Evolutionary conservation across 2,888 invertebrate genomes (phyloP), one percentile per base, ranked within the genome.

Genomic region (Argynnis bischoffii): DNA sequence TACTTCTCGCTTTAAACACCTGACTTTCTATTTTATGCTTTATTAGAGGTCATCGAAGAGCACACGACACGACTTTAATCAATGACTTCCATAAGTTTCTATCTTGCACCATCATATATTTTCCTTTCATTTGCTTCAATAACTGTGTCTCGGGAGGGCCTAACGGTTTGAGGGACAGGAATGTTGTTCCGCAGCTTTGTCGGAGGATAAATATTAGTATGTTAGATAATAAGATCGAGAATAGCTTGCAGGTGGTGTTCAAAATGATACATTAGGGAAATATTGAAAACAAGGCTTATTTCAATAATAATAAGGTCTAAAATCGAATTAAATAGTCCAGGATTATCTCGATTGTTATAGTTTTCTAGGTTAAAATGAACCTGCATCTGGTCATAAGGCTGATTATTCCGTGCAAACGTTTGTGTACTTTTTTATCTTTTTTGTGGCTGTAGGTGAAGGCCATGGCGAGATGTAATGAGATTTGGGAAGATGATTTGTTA

Each of bases 41-140:
- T 41, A 50, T 50, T 50, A 41, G 35, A 50, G 50, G 50, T 50
- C 50, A 50, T 50, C 16, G 50, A n/a, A 50, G 35, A 41, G 35
- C 35, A 41, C 35, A 41, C 35, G 35, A 41, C 35, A 41, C 35
- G 11, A 11, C 35, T 41, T 53, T 18, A 18, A 53, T 53, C 16
- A 8, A 6, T 56, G 21, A n/a, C 18, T 35, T 54, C 31, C 5
- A 71, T 3, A 47, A 76, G 75, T 80, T 75, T 69, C 41, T 63
- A 54, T 47, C 53, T 69, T 64, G 63, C 35, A 63, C 66, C 67
- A 51, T 14, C 18, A 41, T 55, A 48, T 82, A 77, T 86, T 87
- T 87, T 87, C 85, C 87, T 87, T 88, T 88, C 86, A 82, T 84
- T 85, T 79, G 83, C 74, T 73, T 77, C 76, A 70, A 74, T 77